These are phyloP conservation scores for Clarias magur DNA, from an alignment of 2,113 vertebrate species.

Conservation along the genomic window DNA sequence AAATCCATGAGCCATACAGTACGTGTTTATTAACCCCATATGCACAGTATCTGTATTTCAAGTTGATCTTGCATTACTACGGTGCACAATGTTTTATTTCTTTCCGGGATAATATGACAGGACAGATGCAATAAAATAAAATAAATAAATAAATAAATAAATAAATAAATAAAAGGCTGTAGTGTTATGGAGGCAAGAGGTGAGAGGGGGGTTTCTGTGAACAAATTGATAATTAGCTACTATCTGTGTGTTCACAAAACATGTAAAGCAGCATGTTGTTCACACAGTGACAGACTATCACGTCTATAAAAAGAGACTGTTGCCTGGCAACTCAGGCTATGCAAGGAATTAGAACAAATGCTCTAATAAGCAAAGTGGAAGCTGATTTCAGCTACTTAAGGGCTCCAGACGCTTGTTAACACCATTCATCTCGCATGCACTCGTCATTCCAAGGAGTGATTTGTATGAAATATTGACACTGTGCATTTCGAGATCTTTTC, in stretches of 20 bases:
- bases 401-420: slow-evolving; percentile 38
- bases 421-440: background rate
- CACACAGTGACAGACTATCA: slow-evolving; percentile 2
- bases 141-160: background rate
- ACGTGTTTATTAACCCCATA: background rate
- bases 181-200: background rate
- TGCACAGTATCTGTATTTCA: background rate
- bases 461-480: slow-evolving; percentile 37
- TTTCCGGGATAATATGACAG: background rate
- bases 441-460: slow-evolving; percentile 34
- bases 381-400: slow-evolving; percentile 16
- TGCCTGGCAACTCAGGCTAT: slow-evolving; percentile 49
- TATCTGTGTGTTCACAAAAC: slow-evolving; percentile 21
- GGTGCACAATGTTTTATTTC: background rate
- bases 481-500: background rate
- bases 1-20: background rate
- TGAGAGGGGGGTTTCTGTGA: background rate
- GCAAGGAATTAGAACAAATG: slow-evolving; percentile 41
- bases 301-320: slow-evolving; percentile 39
- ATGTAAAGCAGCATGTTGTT: slow-evolving; percentile 25
- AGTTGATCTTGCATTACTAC: background rate
- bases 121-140: slow-evolving; percentile 1
- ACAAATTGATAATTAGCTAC: slow-evolving; percentile 15
- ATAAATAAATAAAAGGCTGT: slow-evolving; percentile 12
- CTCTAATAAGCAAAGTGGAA: slow-evolving; percentile 36